Evolutionary conservation across 2,888 invertebrate species (phyloP).

Genomic region (Orchesellides sinensis): DNA sequence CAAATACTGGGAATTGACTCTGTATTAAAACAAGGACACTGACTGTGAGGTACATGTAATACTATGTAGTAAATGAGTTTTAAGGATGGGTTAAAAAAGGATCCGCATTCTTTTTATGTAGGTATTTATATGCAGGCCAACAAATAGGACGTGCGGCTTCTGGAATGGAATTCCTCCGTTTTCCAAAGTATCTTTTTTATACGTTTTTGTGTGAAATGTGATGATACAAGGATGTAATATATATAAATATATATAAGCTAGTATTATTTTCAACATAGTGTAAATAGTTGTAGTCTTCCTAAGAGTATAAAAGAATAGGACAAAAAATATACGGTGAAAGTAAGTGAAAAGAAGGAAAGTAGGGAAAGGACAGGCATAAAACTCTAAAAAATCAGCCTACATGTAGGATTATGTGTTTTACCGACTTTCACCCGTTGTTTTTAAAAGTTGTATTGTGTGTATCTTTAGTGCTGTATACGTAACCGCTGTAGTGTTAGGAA

Average conservation of each 20-base stretch:
- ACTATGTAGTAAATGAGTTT: neutral
- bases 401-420: no score
- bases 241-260: no score
- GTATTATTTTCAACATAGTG: no score
- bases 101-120: neutral
- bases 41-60: neutral
- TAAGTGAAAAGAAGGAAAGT: neutral
- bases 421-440: neutral
- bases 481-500: neutral
- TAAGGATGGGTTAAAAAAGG: neutral
- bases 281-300: no score
- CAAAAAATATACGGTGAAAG: neutral
- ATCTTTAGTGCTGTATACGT: neutral
- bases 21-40: no score
- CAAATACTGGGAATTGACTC: no score
- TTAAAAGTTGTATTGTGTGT: neutral
- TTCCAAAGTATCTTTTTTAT: neutral
- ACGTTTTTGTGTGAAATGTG: no score
- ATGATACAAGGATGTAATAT: no score
- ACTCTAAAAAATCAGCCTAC: no score
- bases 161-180: conserved; percentile 11
- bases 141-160: conserved; percentile 23
- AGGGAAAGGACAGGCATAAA: no score
- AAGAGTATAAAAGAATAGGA: no score
- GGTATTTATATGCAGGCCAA: conserved; percentile 13